phyloP scores from a whole-genome alignment of 2,888 invertebrate genomes.

The Ophion costatus region DNA sequence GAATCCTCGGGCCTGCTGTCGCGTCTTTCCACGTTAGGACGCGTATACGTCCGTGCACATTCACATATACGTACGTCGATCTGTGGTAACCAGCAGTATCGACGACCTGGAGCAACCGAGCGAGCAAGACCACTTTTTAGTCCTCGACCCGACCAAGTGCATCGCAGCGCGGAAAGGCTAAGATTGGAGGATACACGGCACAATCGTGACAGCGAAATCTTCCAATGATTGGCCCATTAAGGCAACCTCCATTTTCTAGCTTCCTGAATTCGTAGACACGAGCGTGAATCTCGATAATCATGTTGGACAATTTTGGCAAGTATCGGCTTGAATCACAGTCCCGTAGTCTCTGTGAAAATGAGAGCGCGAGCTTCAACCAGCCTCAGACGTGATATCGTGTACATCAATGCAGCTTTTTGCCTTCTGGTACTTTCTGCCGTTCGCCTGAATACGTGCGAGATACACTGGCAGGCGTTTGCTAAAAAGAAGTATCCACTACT shows the following conservation, averaged over 20 bases:
- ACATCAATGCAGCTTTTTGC: not conserved
- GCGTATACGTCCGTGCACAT: slow-evolving; percentile 7
- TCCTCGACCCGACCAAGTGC: slow-evolving; percentile 36
- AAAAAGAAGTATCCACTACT: not conserved
- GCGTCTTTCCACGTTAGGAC: slow-evolving; percentile 50
- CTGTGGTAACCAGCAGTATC: slow-evolving; percentile 51
- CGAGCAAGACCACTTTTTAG: slow-evolving; percentile 58
- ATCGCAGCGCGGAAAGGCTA: slow-evolving; percentile 19
- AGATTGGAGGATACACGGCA: slow-evolving; percentile 16
- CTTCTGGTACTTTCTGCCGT: not conserved
- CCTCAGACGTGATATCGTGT: not conserved
- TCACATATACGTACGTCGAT: slow-evolving; percentile 26
- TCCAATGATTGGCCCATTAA: slow-evolving; percentile 36
- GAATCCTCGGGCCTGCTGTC: slow-evolving; percentile 58
- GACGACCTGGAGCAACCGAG: slow-evolving; percentile 39
- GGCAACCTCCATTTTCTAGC: slow-evolving; percentile 9
- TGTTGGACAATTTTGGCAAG: not conserved
- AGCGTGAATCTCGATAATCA: not conserved
- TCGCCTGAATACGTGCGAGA: too few species aligned
- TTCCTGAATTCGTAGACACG: not conserved
- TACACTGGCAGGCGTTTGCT: not conserved
- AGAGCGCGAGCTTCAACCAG: not conserved
- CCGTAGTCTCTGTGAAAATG: not conserved
- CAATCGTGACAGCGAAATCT: slow-evolving; percentile 28
- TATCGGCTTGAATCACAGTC: not conserved